Evolutionary conservation across 2,888 invertebrate species (phyloP), one percentile per base, ranked within the genome.

Genomic region (Biston betularia): DNA sequence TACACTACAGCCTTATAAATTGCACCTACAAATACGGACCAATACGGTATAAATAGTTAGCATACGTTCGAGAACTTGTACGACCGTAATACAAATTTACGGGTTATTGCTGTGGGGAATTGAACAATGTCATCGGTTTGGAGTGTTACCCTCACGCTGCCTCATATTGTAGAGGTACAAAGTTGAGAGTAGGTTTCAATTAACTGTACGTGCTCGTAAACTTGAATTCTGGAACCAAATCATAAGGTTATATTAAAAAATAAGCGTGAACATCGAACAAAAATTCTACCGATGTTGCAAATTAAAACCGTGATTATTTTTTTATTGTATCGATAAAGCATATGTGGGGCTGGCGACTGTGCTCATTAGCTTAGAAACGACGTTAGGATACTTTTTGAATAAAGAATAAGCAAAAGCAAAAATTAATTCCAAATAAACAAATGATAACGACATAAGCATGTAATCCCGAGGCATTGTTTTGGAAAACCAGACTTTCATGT

Each of bases 51-150:
- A 6, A 61, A 68, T 68, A 71, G 71, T 72, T 66, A 71, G 68
- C 70, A 69, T 73, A 69, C 65, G 70, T 68, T 70, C 70, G 64
- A 50, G 63, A 50, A 76, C 74, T 79, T 76, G 73, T 72, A 73
- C 65, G 65, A 69, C 69, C 67, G 82, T 83, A 85, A 87, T 86
- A 84, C 80, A 79, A 86, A 87, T 88, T 87, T 86, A 85, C 80
- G 87, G 84, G 79, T 79, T 84, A 86, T 83, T 85, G 78, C 86
- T 73, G 67, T 56, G 73, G 85, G 85, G 86, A 86, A 85, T 87
- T 84, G 84, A 80, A 82, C 48, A 74, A 70, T 84, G 85, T 82
- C 83, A 83, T 78, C 70, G 72, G 74, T 65, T 73, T 73, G 72
- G 74, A 76, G 65, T 75, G 77, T 74, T 79, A 79, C 78, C 70